These are phyloP conservation scores for Pangasius macronema DNA, from an alignment of 2,797 vertebrate genomes.

Conservation along the genomic window DNA sequence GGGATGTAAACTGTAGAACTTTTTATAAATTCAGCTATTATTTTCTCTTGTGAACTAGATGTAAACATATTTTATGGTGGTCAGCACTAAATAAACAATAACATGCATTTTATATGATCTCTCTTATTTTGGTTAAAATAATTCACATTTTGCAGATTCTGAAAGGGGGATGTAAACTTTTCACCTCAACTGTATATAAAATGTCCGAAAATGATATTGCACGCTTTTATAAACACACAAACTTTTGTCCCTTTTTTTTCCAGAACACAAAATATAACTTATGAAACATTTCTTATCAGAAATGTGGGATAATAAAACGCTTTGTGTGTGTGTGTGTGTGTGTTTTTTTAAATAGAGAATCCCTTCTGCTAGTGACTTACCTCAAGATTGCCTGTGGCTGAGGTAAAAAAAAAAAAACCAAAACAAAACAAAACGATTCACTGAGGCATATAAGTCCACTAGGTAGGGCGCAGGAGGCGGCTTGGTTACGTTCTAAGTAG, in stretches of 20 bases:
- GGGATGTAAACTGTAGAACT: too few relatives aligned
- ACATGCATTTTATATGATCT: too few relatives aligned
- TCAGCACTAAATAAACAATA: too few relatives aligned
- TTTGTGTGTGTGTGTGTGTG: too few relatives aligned
- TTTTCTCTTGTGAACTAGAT: too few relatives aligned
- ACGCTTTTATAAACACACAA: background rate
- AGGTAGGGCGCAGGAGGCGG: background rate
- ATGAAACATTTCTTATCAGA: background rate
- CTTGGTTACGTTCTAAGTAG: background rate
- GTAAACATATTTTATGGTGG: too few relatives aligned
- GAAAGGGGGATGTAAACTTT: too few relatives aligned
- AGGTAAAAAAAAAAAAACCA: background rate
- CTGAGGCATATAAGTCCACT: background rate
- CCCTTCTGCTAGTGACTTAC: background rate
- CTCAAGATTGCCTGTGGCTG: background rate
- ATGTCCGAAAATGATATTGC: background rate
- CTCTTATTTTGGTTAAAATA: too few relatives aligned
- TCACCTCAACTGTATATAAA: background rate
- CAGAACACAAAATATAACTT: background rate
- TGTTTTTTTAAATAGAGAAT: background rate
- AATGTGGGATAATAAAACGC: background rate
- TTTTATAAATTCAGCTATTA: too few relatives aligned
- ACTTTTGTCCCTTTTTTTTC: background rate
- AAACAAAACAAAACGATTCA: background rate
- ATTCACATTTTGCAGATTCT: too few relatives aligned